Base-by-base conservation (phyloP, 2,888 invertebrate species). In the Drosophila sordidula region DNA sequence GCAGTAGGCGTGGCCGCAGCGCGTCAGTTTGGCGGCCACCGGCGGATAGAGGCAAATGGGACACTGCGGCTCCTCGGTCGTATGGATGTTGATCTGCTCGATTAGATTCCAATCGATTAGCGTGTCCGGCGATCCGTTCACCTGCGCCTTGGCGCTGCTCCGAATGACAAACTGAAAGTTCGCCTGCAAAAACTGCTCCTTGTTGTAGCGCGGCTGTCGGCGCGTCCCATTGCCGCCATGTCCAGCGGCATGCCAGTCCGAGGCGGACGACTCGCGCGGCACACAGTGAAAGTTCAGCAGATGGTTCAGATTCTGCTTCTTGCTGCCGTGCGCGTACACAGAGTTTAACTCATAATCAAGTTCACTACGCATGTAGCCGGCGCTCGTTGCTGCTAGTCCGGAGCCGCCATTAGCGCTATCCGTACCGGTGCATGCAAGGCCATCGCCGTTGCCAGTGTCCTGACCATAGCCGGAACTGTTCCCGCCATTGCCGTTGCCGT, bases 151-250 rank as follows among this genome's bases (percentile, higher is more conserved):
- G 54, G 95, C 96, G 90, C 94, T 94, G 80, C 95, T 94, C 90
- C 95, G 95, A 74, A 99, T 97, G 90, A 99, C 95, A 94, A 99
- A 99, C 93, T 99, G 98, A 92, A 98, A 99, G 93, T 98, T 98
- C 65, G 98, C 98, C 93, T 98, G 97, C 70, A 99, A 93, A 92
- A 97, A 99, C 89, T 98, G 96, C 91, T 98, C 98, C 93, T 98
- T 98, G 92, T 97, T 97, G 93, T 97, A 98, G 90, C 95, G 96
- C 85, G 95, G 95, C 65, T 78, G 87, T 52, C 84, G 87, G 6
- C 78, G 78, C 0, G 56, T 14, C 16, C 57, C 46, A 8, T 62
- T 57, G 9, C 66, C 62, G 3, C 70, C 75, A 41, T 57, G 55
- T n/a, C 81, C 82, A 44, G 79, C 71, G 78, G 75, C 84, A 82